Percentiles rank a stretch among this genome's conserved stretches.
phyloP scores from a whole-genome alignment of 1,140 invertebrate genomes.

The Calycopis cecrops region DNA sequence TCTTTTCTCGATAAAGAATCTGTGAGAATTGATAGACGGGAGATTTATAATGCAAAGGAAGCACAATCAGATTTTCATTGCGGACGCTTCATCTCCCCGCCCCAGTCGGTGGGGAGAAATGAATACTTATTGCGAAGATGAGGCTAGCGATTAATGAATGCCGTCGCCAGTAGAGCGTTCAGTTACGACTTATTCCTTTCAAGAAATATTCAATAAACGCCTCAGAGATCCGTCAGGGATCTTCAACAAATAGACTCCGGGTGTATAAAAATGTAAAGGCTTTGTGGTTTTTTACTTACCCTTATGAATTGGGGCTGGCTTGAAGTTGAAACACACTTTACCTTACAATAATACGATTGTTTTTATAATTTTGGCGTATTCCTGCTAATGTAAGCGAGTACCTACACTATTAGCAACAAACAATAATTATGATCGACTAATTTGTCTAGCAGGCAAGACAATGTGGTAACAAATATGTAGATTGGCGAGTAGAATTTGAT shows the following conservation, averaged over 20 bases:
- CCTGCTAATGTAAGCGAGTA: too few species aligned
- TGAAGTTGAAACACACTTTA: too few species aligned
- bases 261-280: slow-evolving; percentile 9
- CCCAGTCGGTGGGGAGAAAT: slow-evolving; percentile 42
- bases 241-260: slow-evolving; percentile 36
- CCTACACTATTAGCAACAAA: too few species aligned
- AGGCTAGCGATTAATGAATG: slow-evolving; percentile 63
- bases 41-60: slow-evolving; percentile 62
- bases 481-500: too few species aligned
- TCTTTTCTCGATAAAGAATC: slow-evolving; percentile 42
- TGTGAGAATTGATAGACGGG: slow-evolving; percentile 44
- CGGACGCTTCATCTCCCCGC: slow-evolving; percentile 32
- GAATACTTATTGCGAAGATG: slow-evolving; percentile 71
- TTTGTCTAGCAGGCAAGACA: too few species aligned
- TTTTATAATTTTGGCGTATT: too few species aligned
- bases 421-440: too few species aligned
- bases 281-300: background rate
- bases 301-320: background rate
- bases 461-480: too few species aligned
- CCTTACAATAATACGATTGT: too few species aligned
- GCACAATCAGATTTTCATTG: slow-evolving; percentile 67
- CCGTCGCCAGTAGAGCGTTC: slow-evolving; percentile 45
- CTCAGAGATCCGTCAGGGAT: slow-evolving; percentile 40
- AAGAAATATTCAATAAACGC: slow-evolving; percentile 69
- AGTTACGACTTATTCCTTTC: slow-evolving; percentile 51